Conservation (phyloP, 2,888 invertebrate species). For the Scrobipalpa costella region DNA sequence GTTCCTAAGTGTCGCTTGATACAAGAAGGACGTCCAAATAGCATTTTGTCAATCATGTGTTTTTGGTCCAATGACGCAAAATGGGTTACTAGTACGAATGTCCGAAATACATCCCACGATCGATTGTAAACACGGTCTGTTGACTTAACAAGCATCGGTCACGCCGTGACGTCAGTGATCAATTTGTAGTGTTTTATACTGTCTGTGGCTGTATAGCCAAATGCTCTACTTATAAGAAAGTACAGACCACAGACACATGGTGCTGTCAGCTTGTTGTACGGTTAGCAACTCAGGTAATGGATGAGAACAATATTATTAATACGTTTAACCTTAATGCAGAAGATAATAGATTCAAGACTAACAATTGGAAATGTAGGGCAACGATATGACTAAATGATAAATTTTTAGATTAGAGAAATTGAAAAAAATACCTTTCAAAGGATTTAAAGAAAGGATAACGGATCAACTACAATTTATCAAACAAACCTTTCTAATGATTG, state of each 20-base stretch:
- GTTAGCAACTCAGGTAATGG: neutral
- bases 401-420: too few relatives aligned
- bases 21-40: neutral
- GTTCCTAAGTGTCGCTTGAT: neutral
- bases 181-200: neutral
- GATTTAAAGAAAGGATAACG: neutral
- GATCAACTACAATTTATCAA: constrained; percentile 3
- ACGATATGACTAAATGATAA: too few relatives aligned
- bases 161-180: neutral
- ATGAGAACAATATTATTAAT: constrained; percentile 3
- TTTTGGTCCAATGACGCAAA: neutral
- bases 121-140: constrained; percentile 15
- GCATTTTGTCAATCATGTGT: neutral
- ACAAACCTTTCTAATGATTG: neutral
- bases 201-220: neutral
- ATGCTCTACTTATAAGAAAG: neutral
- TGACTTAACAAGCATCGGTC: constrained; percentile 19
- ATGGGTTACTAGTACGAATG: constrained; percentile 26
- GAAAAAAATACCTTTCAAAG: too few relatives aligned
- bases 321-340: neutral
- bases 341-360: neutral
- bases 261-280: neutral
- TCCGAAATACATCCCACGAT: constrained; percentile 20
- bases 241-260: neutral
- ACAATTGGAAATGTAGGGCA: too few relatives aligned